These are phyloP conservation scores for Heterotis niloticus DNA, from an alignment of 2,113 vertebrate genomes.

Conservation along the genomic window DNA sequence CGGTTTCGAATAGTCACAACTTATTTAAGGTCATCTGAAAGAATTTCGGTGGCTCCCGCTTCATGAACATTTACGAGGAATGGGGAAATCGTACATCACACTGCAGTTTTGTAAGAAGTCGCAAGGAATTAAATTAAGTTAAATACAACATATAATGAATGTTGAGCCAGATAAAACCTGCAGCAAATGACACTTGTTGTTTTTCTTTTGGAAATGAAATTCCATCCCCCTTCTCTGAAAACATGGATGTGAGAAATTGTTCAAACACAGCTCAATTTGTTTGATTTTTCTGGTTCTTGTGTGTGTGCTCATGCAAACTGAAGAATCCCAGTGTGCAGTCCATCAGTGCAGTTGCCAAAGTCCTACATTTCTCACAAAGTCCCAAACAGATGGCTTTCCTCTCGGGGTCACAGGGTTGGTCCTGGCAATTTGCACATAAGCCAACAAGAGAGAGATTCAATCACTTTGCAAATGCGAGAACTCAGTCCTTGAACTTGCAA, in stretches of 20 bases:
- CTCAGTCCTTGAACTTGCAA: conserved; percentile 59
- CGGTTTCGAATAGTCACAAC: neutral
- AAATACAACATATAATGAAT: neutral
- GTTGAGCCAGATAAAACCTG: too few species aligned
- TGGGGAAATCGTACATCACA: neutral
- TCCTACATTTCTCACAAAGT: conserved; percentile 30
- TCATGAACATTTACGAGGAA: neutral
- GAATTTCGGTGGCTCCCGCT: neutral
- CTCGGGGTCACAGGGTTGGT: conserved; percentile 48
- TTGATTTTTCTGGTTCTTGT: neutral
- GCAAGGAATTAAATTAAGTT: neutral
- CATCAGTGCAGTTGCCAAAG: conserved; percentile 13
- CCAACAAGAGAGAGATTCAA: conserved; percentile 52
- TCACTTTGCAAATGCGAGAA: conserved; percentile 52
- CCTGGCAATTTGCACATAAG: conserved; percentile 52
- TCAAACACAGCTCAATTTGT: neutral
- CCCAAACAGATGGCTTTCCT: conserved; percentile 30
- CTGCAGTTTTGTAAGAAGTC: neutral
- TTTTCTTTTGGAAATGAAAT: neutral
- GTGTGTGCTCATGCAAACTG: neutral
- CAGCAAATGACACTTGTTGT: neutral
- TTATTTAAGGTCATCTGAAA: neutral
- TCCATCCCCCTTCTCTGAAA: neutral
- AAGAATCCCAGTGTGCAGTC: neutral
- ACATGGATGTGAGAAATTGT: neutral